These are phyloP conservation scores for Ophion costatus DNA, from an alignment of 2,888 invertebrate genomes.

Conservation along the genomic window DNA sequence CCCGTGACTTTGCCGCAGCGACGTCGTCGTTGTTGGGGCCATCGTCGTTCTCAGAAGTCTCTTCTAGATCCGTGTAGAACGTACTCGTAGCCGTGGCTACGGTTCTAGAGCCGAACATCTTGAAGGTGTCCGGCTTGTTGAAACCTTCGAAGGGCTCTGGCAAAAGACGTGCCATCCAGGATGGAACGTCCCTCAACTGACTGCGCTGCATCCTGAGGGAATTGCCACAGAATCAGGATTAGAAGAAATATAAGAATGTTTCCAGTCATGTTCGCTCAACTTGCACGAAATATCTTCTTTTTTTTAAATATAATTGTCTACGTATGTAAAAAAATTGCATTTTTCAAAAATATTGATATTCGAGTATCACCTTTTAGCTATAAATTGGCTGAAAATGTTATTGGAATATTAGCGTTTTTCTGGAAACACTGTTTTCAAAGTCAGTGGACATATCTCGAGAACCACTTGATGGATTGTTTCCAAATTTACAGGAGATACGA, in stretches of 20 bases:
- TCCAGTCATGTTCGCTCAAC: no score
- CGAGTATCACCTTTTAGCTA: no score
- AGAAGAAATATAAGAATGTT: neutral
- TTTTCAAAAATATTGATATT: no score
- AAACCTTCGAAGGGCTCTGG: slow-evolving; percentile 77
- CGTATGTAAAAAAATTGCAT: no score
- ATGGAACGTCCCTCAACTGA: slow-evolving; percentile 79
- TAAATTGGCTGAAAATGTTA: no score
- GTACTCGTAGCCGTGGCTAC: slow-evolving; percentile 77
- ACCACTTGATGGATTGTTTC: no score
- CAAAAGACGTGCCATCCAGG: slow-evolving; percentile 78
- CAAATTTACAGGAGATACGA: no score
- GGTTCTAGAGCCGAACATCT: slow-evolving; percentile 81
- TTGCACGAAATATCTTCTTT: no score
- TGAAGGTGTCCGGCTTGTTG: slow-evolving; percentile 71
- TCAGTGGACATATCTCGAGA: no score
- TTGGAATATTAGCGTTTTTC: no score
- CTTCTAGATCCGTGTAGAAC: slow-evolving; percentile 80
- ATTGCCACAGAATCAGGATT: neutral
- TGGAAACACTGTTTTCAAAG: no score
- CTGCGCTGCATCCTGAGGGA: slow-evolving; percentile 78
- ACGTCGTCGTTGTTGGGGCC: slow-evolving; percentile 44
- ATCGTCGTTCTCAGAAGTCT: slow-evolving; percentile 70
- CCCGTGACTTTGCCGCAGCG: slow-evolving; percentile 44
- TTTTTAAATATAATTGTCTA: no score